phyloP scores from a whole-genome alignment of 1,140 invertebrate genomes.

The Drosophila santomea region DNA sequence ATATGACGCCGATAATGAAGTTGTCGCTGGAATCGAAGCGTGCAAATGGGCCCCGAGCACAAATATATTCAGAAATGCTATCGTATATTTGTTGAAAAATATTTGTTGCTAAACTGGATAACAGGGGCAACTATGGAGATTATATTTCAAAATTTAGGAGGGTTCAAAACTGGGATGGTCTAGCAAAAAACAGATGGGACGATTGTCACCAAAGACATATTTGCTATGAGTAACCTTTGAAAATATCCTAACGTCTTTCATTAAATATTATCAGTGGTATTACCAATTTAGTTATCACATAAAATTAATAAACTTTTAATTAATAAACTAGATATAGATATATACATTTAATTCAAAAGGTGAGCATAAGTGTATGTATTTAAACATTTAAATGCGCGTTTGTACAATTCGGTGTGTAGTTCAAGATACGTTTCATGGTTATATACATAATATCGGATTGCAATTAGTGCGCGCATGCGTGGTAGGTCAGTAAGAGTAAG shows the following conservation, averaged over 20 bases:
- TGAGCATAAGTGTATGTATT: not conserved
- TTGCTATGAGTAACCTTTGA: too few relatives aligned
- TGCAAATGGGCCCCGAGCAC: not conserved
- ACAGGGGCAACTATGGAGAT: not conserved
- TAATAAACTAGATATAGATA: not conserved
- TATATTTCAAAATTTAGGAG: not conserved
- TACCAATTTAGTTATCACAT: not conserved
- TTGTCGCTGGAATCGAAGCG: conserved; percentile 23
- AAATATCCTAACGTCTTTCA: too few relatives aligned
- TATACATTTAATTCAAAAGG: too few relatives aligned
- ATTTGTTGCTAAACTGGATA: not conserved
- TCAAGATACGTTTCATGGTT: not conserved
- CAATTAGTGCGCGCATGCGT: conserved; percentile 48
- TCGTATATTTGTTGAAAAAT: conserved; percentile 3
- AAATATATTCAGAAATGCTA: not conserved
- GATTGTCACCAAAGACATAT: not conserved
- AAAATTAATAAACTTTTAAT: not conserved
- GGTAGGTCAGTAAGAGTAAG: conserved; percentile 1
- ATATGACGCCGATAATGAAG: conserved; percentile 41
- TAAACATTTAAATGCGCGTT: not conserved
- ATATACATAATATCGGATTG: conserved; percentile 10
- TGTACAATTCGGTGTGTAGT: conserved; percentile 2
- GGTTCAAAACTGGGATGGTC: too few relatives aligned
- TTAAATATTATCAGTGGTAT: too few relatives aligned
- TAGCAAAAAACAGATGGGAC: not conserved